Percentiles rank a stretch among this genome's conserved stretches.
phyloP scores from a whole-genome alignment of 2,797 vertebrate genomes.

The Siniperca scherzeri region DNA sequence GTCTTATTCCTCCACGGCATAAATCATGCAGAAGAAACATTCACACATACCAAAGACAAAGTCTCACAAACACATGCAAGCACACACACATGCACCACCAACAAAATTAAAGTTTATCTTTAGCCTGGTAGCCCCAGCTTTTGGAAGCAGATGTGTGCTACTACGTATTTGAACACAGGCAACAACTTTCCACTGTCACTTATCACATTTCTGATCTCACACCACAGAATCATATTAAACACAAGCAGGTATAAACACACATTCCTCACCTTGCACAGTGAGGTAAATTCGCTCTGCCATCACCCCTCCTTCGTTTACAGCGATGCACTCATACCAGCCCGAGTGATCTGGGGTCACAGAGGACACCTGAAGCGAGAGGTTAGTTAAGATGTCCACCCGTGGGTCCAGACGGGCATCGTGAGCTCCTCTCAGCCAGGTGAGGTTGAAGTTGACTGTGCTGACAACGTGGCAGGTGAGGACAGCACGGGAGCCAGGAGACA shows the following conservation, averaged over 20 bases:
- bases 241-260: background rate
- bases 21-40: conserved; percentile 47
- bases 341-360: conserved; percentile 81
- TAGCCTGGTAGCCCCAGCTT: background rate
- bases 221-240: background rate
- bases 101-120: background rate
- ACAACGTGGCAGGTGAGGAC: conserved; percentile 89
- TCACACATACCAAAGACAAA: conserved; percentile 3
- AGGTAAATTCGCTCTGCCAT: conserved; percentile 86
- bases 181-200: background rate
- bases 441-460: conserved; percentile 92
- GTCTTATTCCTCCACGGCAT: conserved; percentile 17
- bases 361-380: conserved; percentile 91
- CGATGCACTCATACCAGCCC: conserved; percentile 91
- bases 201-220: background rate
- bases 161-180: background rate
- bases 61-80: background rate
- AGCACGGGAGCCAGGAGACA: conserved; percentile 83
- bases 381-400: conserved; percentile 77
- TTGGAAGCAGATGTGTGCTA: background rate
- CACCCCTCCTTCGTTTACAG: conserved; percentile 90
- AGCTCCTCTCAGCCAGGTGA: conserved; percentile 91
- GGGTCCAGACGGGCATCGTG: conserved; percentile 83
- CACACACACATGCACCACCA: background rate
- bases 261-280: conserved; percentile 90